Base-by-base conservation (phyloP, 2,113 vertebrate species). In the Aramus guarauna region DNA sequence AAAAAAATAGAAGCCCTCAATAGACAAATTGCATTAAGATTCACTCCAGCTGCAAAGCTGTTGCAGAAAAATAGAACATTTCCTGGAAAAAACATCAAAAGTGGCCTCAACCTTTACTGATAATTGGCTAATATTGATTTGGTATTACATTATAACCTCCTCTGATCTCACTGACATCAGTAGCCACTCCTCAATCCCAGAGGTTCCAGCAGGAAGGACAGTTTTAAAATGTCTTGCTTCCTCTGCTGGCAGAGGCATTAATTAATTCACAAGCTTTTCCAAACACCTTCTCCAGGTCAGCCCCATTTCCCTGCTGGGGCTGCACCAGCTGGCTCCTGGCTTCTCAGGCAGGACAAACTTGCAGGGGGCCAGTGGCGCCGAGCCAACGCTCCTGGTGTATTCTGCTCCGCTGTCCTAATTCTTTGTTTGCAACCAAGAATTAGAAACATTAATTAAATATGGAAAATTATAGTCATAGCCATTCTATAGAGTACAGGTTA, bases 111-210 rank as follows among this genome's bases (percentile, higher is more conserved):
- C 67, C 89, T 97, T 92, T 88, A 83, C 71, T 83, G 92, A 91
- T 94, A 96, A 96, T 91, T 96, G 91, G 93, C 92, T 97, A 79
- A 95, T 95, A 97, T 94, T 97, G 93, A 91, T 97, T 80, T 39
- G 81, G 80, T 96, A 95, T 94, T 94, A 92, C 90, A 94, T 90
- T 92, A 86, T 74, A 92, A 91, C 84, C 85, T 92, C n/a, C 66
- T 80, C 95, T 92, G 88, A 93, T 96, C 85, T 81, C 67, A 87
- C 47, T 94, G 94, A 92, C 93, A 94, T 64, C 86, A 76, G 90
- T 24, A 78, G 73, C 89, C 69, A 85, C 60, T 94, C 66, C 88
- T 88, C 74, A 74, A 37, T 90, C 80, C 88, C 95, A 95, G 77
- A 81, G 95, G 88, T 58, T 97, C 69, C 74, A 94, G 52, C 56